A percentile compares a stretch with the other conserved stretches of the same genome.
Conservation (phyloP, 2,797 vertebrate species). For the Phataginus tricuspis region DNA sequence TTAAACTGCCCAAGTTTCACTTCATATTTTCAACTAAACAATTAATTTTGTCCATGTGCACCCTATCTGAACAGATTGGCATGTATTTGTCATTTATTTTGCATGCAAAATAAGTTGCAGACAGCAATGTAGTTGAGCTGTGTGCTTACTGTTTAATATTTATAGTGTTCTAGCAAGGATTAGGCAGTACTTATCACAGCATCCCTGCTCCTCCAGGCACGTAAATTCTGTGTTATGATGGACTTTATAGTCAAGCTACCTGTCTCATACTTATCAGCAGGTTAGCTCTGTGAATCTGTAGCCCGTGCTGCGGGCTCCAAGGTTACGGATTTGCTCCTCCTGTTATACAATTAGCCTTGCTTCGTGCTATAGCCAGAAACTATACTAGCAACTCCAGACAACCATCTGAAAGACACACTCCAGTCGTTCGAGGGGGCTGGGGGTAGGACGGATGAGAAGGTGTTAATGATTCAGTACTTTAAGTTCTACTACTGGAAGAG, state of each 20-base stretch:
- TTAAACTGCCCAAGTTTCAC: conserved; percentile 56
- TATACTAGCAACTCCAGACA: rapidly evolving
- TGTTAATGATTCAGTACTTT: background rate
- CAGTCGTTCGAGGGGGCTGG: too few relatives aligned
- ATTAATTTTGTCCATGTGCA: conserved; percentile 45
- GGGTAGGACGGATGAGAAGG: too few relatives aligned
- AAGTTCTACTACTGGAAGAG: background rate
- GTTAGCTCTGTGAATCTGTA: background rate
- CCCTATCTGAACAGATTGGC: conserved; percentile 18
- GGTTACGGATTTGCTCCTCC: background rate
- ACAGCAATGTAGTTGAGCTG: background rate
- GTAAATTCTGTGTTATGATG: background rate
- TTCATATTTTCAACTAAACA: conserved; percentile 65
- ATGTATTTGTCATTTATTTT: conserved; percentile 68
- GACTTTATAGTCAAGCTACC: background rate
- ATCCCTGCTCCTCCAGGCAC: background rate
- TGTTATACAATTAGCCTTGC: background rate
- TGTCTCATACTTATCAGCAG: background rate
- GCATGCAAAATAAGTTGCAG: conserved; percentile 67
- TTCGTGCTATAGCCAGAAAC: background rate
- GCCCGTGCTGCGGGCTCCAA: background rate
- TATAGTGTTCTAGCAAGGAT: conserved; percentile 24
- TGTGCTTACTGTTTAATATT: conserved; percentile 70
- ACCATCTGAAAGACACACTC: background rate
- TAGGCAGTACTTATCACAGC: background rate